Percentiles rank a stretch among this genome's conserved stretches.
phyloP scores from a whole-genome alignment of 1,140 invertebrate genomes.

The Anoplophora glabripennis region DNA sequence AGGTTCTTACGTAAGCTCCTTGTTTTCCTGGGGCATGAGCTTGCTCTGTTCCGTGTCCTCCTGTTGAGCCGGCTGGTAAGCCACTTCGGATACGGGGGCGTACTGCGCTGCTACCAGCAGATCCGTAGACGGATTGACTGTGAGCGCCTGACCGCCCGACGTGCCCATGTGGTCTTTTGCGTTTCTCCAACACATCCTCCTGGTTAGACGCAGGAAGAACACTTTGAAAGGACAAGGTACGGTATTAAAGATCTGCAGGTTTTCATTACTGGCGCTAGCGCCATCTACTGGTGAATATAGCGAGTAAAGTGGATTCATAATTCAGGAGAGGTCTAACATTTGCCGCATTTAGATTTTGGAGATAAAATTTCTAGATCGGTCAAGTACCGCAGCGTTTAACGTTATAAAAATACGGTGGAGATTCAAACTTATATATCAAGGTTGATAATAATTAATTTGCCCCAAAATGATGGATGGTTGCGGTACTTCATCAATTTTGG shows the following conservation, averaged over 20 bases:
- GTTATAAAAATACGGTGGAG: too few relatives aligned
- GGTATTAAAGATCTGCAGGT: not conserved
- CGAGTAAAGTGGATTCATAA: too few relatives aligned
- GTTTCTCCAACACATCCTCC: slow-evolving; percentile 38
- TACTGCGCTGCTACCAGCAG: slow-evolving; percentile 66
- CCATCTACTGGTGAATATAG: too few relatives aligned
- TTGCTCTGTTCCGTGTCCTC: slow-evolving; percentile 64
- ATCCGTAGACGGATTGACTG: slow-evolving; percentile 67
- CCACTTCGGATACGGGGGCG: slow-evolving; percentile 64
- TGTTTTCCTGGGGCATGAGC: slow-evolving; percentile 63
- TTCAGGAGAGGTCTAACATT: too few relatives aligned
- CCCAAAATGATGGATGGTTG: not conserved
- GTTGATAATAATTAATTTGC: too few relatives aligned
- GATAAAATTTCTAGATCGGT: too few relatives aligned
- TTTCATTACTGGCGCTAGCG: not conserved
- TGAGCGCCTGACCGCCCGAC: slow-evolving; percentile 41
- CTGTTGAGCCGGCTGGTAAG: slow-evolving; percentile 56
- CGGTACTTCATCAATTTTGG: too few relatives aligned
- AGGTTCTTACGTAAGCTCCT: slow-evolving; percentile 50
- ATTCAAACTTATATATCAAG: too few relatives aligned
- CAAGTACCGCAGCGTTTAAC: too few relatives aligned
- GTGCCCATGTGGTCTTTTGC: slow-evolving; percentile 40
- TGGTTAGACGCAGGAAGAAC: slow-evolving; percentile 39
- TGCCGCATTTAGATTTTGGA: too few relatives aligned
- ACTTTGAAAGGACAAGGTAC: slow-evolving; percentile 24